Evolutionary conservation across 2,113 vertebrate genomes (phyloP), one percentile per base, ranked within the genome.

Genomic region (Sporophila hypoxantha): DNA sequence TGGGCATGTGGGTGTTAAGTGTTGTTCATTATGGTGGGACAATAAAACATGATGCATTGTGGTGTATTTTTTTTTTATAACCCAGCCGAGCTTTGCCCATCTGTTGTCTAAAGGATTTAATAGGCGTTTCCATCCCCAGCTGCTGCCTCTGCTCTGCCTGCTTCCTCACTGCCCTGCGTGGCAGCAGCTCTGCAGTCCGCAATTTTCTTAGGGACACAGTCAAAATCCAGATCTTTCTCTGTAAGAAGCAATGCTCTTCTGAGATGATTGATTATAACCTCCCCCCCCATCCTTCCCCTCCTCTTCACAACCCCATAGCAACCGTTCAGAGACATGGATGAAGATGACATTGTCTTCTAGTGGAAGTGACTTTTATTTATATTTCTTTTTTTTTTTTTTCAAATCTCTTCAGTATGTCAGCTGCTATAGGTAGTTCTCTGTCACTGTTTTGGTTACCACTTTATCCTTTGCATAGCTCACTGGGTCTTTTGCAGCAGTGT

Each of bases 21-120:
- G 93, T 95, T 95, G 83, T 94, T 93, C 93, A 82, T 94, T 94
- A 96, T 83, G 85, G 86, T 94, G 91, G 95, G 94, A 95, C 92
- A 95, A 96, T 95, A 95, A 96, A 95, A 95, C 94, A 94, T 94
- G 95, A 95, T 96, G 94, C 94, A 95, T 95, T 95, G 93, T 96
- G 92, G 93, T 94, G 93, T 82, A 16, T 71, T 80, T 88, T 90
- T 90, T 92, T 89, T 89, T 79, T 50, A 84, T 93, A 92, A 95
- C 81, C 82, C 91, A 94, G 94, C 42, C 65, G 69, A 93, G 94
- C 94, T 95, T 96, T 95, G 92, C 95, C 97, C 97, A 98, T 98
- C 98, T 98, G 97, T 96, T 98, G 95, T 97, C 97, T 97, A 96
- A 97, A 96, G 95, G 95, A 96, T 97, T 96, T 96, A 97, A 97